Base-by-base conservation (phyloP, 2,797 vertebrate genomes). In the Psittacula derbiana region DNA sequence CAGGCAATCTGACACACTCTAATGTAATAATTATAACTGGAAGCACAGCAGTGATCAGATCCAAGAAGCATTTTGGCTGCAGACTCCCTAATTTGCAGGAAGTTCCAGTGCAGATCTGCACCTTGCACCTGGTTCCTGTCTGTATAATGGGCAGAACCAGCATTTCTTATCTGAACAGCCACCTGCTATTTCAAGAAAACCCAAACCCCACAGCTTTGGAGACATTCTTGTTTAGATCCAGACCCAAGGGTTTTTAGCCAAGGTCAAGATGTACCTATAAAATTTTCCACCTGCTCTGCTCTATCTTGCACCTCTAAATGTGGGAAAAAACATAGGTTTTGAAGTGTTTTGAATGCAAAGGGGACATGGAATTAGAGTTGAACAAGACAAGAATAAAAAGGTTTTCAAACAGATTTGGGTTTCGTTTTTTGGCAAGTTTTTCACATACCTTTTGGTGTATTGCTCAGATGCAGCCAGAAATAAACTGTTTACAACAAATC, bases 61-160 rank as follows among this genome's bases (percentile, higher is more conserved):
- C 88, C 93, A 90, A 95, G 85, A 90, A 81, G 47, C 21, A 36
- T 86, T 96, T 95, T 97, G 88, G 92, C 93, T 76, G 50, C 67
- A 86, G 74, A 21, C 50, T 92, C 83, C 50, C 58, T 65, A 49
- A 92, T 88, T 92, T 64, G 75, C 96, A 97, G 96, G 96, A 96
- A 97, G 93, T 95, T 92, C 92, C 95, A 84, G 80, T 16, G 50
- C 76, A 96, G 94, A 97, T 97, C 96, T 96, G 86, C 66, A 92
- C 88, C 74, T 94, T 30, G 6, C 96, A 97, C 90, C 95, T 97
- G 96, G 93, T 97, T 97, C 96, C 96, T 97, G 96, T 95, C 93
- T 90, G 58, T 75, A 55, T 66, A 93, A 92, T 55, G 90, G 86
- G 88, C 86, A 94, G 83, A 95, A 92, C 53, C 78, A 95, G 66